Conservation (phyloP, 2,888 invertebrate genomes). For the Digitonthophagus gazella region DNA sequence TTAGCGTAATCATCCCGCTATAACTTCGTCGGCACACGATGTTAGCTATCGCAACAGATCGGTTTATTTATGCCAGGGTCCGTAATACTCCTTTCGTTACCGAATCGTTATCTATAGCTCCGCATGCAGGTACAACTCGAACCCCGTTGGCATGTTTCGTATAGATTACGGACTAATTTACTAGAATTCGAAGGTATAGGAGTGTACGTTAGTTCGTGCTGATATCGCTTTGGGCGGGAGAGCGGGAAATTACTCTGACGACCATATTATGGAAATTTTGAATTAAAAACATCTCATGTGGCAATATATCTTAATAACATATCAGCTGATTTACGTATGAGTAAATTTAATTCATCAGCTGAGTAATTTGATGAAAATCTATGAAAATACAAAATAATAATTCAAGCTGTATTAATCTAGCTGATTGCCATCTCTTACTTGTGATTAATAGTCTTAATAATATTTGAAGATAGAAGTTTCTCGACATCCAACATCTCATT, state of each 20-base stretch:
- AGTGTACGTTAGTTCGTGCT: not conserved
- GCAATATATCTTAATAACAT: not conserved
- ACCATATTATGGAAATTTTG: not conserved
- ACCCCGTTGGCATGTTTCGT: not conserved
- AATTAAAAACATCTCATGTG: not conserved
- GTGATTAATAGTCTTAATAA: not conserved
- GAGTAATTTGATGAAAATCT: not conserved
- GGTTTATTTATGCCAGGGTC: not conserved
- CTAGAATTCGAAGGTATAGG: not conserved
- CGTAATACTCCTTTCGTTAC: slow-evolving; percentile 3
- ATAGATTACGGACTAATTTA: slow-evolving; percentile 8
- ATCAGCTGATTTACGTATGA: not conserved
- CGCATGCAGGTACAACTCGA: slow-evolving; percentile 12
- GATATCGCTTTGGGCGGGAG: not conserved
- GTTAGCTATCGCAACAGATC: not conserved
- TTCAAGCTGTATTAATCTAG: not conserved
- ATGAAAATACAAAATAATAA: not conserved
- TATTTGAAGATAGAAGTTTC: too few relatives aligned
- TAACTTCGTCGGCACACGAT: not conserved
- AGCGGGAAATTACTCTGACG: too few relatives aligned
- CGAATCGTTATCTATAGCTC: not conserved
- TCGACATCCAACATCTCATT: too few relatives aligned
- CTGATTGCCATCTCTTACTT: not conserved
- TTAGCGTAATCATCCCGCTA: not conserved
- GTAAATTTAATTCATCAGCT: not conserved